A percentile compares a stretch with the other conserved stretches of the same genome.
phyloP scores from a whole-genome alignment of 2,888 invertebrate genomes.

The Stenodera caucasica region DNA sequence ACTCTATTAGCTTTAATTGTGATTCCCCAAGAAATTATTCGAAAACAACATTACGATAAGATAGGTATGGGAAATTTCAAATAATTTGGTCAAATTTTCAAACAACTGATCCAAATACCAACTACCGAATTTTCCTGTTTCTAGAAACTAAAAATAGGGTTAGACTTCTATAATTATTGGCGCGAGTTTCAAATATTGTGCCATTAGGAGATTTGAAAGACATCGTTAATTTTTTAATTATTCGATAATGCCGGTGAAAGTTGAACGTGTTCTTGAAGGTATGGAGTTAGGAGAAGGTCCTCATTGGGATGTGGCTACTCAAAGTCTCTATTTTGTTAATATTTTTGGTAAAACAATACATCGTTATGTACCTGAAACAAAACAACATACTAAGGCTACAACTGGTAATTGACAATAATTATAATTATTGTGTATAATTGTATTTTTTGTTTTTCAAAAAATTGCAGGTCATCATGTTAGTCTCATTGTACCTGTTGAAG shows the following conservation, averaged over 20 bases:
- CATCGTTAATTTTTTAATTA: not conserved
- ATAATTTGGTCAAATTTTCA: no score
- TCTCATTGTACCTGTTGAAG: constrained; percentile 68
- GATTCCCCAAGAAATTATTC: no score
- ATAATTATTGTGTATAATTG: not conserved
- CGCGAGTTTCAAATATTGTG: no score
- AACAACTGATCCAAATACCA: no score
- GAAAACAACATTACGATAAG: no score
- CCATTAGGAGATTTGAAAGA: no score
- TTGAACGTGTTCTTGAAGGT: constrained; percentile 56
- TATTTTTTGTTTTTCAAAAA: not conserved
- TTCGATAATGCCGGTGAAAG: constrained; percentile 25
- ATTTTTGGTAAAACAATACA: constrained; percentile 51
- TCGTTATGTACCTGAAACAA: constrained; percentile 39
- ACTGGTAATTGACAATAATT: constrained; percentile 26
- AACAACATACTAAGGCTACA: constrained; percentile 35
- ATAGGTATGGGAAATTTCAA: no score
- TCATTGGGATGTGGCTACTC: constrained; percentile 66
- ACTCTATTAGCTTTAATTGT: no score
- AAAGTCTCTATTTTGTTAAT: constrained; percentile 69
- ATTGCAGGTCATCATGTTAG: constrained; percentile 39
- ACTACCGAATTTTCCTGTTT: no score
- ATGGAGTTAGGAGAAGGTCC: constrained; percentile 70
- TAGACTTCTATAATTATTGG: no score
- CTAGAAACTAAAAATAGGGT: no score